Percentiles rank a stretch among this genome's conserved stretches.
phyloP scores from a whole-genome alignment of 30 jellyfish, hydroid and myxozoan species.

The Chrysaora quinquecirrha region DNA sequence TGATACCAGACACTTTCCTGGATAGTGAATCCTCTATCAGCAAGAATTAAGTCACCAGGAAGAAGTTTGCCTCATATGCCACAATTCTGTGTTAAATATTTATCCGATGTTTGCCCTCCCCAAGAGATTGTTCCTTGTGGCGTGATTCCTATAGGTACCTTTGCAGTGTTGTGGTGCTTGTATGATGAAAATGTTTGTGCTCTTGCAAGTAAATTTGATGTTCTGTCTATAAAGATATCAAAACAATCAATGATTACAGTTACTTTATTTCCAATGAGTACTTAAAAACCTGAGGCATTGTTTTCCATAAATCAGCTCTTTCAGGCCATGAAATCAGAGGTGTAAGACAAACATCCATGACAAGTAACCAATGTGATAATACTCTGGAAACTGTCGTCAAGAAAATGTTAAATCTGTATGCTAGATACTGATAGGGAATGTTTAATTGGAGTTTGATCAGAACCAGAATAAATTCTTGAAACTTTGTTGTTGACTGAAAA shows the following conservation, averaged over 20 bases:
- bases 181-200: constrained; percentile 68
- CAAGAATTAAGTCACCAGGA: constrained; percentile 49
- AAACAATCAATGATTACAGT: constrained; percentile 55
- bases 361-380: constrained; percentile 52
- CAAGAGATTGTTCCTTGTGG: constrained; percentile 68
- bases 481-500: constrained; percentile 26
- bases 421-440: constrained; percentile 54
- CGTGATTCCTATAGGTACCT: constrained; percentile 57
- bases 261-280: constrained; percentile 45
- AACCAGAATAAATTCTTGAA: constrained; percentile 59
- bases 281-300: constrained; percentile 56
- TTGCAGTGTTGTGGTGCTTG: constrained; percentile 61
- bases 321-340: constrained; percentile 60
- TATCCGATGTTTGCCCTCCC: constrained; percentile 76
- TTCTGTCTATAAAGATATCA: constrained; percentile 53
- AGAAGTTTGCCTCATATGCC: constrained; percentile 44
- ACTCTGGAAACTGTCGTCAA: constrained; percentile 58
- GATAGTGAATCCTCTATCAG: constrained; percentile 61
- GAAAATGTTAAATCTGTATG: constrained; percentile 51
- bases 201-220: constrained; percentile 54
- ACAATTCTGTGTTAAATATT: constrained; percentile 50
- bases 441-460: constrained; percentile 44
- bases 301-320: constrained; percentile 54
- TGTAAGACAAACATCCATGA: constrained; percentile 52
- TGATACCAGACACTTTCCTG: constrained; percentile 57